These are phyloP conservation scores for Pseudanteris insignis DNA, from an alignment of 2,888 invertebrate species.

Conservation along the genomic window DNA sequence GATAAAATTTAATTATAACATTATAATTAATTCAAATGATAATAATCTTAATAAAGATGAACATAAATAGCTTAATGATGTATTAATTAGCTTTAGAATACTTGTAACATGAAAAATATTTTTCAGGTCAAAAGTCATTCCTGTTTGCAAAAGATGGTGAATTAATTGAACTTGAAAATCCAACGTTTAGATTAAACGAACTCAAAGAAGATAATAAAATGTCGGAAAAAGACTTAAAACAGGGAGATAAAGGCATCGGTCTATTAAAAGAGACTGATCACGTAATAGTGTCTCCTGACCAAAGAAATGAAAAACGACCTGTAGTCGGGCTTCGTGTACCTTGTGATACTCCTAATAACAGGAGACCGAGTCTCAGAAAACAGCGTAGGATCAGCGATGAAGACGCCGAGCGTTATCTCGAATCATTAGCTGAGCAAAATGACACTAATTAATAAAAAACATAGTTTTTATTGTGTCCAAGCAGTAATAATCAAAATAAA, in stretches of 20 bases:
- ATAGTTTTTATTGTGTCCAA: background rate
- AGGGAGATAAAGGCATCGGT: background rate
- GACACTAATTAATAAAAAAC: background rate
- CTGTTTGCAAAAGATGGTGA: constrained; percentile 62
- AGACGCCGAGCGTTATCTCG: constrained; percentile 17
- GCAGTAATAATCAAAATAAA: background rate
- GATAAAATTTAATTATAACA: no score
- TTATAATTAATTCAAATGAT: no score
- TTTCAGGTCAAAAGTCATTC: constrained; percentile 62
- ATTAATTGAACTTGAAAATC: constrained; percentile 57
- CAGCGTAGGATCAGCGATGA: constrained; percentile 46
- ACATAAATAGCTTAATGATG: no score
- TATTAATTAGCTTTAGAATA: no score
- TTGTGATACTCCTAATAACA: constrained; percentile 28
- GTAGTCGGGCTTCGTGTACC: background rate
- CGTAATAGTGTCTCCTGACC: constrained; percentile 1
- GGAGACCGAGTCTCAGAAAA: constrained; percentile 55
- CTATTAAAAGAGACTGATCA: constrained; percentile 14
- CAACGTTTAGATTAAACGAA: background rate
- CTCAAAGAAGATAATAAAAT: background rate
- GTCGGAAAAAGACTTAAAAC: background rate
- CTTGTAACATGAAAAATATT: no score
- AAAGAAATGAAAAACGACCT: constrained; percentile 8
- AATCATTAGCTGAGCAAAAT: constrained; percentile 1
- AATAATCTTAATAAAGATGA: no score